These are phyloP conservation scores for Anniella stebbinsi DNA, from an alignment of 2,797 vertebrate genomes.

Conservation along the genomic window DNA sequence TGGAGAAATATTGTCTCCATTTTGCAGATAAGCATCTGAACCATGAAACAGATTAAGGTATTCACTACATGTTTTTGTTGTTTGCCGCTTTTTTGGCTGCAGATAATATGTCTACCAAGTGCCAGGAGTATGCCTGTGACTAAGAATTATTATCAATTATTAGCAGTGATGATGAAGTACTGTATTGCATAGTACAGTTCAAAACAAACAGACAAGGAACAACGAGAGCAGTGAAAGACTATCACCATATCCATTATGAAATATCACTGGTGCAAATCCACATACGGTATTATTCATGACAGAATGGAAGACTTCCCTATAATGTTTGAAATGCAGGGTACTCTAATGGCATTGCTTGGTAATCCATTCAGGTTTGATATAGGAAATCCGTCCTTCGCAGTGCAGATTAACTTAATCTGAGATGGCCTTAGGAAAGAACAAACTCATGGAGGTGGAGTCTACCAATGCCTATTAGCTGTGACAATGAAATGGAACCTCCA, in stretches of 20 bases:
- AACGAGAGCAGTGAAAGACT: background rate
- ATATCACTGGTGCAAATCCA: background rate
- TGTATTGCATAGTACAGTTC: background rate
- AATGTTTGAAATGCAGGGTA: background rate
- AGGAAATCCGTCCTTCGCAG: background rate
- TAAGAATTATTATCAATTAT: background rate
- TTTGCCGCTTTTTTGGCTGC: background rate
- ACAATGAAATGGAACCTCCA: background rate
- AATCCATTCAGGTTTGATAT: background rate
- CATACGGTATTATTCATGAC: background rate
- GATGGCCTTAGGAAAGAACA: background rate
- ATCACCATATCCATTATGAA: background rate
- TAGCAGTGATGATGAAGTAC: background rate
- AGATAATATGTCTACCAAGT: background rate
- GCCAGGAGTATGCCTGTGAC: no score
- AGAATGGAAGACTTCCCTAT: background rate
- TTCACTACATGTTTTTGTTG: background rate
- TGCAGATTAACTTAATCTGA: background rate
- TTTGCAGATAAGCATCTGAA: slow-evolving; percentile 27
- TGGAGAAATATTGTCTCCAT: background rate
- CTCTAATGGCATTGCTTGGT: background rate
- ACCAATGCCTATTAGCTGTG: background rate
- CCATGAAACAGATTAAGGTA: background rate
- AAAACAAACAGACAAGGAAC: background rate
- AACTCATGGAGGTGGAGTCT: no score